These are phyloP conservation scores for Phoebastria nigripes DNA, from an alignment of 2,797 vertebrate genomes.

Conservation along the genomic window DNA sequence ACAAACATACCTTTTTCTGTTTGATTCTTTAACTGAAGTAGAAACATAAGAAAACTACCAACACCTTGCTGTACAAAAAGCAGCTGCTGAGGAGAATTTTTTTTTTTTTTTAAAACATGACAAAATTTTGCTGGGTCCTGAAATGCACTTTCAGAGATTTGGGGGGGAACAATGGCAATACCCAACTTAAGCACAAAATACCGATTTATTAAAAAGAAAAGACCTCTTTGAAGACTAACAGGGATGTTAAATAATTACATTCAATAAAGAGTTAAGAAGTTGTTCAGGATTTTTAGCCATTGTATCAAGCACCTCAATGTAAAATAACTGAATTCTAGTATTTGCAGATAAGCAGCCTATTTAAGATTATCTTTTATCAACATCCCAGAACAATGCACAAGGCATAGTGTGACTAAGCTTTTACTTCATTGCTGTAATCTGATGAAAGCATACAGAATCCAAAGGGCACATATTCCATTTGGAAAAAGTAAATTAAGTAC, in stretches of 20 bases:
- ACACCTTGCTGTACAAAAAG: background rate
- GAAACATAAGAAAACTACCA: background rate
- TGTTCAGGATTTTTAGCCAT: background rate
- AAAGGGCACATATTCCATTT: background rate
- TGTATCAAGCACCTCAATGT: background rate
- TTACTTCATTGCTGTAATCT: background rate
- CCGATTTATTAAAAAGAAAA: background rate
- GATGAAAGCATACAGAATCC: background rate
- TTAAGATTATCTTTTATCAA: background rate
- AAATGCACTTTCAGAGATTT: background rate
- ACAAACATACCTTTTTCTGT: background rate
- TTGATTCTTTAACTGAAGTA: background rate
- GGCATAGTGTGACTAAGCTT: background rate
- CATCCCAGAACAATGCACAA: background rate
- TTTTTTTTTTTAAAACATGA: background rate
- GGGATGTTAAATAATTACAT: background rate
- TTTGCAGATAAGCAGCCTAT: background rate
- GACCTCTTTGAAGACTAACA: background rate
- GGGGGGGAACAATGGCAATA: background rate
- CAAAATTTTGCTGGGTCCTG: background rate
- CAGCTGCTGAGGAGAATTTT: background rate
- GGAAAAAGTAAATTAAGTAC: background rate
- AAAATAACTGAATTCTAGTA: background rate
- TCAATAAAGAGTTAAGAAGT: background rate
- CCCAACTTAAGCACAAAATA: background rate